These are phyloP conservation scores for Cydia fagiglandana DNA, from an alignment of 1,140 invertebrate genomes.

Conservation along the genomic window DNA sequence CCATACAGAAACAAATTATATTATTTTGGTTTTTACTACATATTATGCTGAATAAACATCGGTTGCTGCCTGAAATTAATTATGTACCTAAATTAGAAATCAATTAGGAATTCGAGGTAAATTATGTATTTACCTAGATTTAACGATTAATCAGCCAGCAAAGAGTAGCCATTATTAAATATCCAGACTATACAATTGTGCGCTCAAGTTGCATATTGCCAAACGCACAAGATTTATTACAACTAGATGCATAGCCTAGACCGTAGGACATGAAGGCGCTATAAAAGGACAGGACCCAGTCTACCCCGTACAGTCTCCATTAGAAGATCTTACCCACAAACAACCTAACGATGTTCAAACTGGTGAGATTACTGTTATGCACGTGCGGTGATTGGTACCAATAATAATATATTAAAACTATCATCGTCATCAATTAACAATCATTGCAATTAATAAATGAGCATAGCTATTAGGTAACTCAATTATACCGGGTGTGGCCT, in stretches of 20 bases:
- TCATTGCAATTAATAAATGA: no score
- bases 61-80: no score
- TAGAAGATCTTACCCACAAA: slow-evolving; percentile 25
- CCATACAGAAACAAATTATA: no score
- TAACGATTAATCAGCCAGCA: background rate
- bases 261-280: slow-evolving; percentile 50
- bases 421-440: no score
- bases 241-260: slow-evolving; percentile 55
- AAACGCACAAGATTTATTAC: slow-evolving; percentile 63
- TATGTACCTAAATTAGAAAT: no score
- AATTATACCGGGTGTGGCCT: no score
- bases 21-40: no score
- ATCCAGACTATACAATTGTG: background rate
- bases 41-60: no score
- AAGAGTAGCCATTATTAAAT: background rate
- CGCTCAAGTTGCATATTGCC: slow-evolving; percentile 58
- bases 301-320: slow-evolving; percentile 45
- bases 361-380: slow-evolving; percentile 49
- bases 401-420: background rate
- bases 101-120: no score
- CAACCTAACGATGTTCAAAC: slow-evolving; percentile 56
- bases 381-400: background rate
- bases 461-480: no score
- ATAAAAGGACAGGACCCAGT: slow-evolving; percentile 64
- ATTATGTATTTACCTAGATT: no score